Evolutionary conservation across 1,140 invertebrate species (phyloP).

Genomic region (Brachionus plicatilis): DNA sequence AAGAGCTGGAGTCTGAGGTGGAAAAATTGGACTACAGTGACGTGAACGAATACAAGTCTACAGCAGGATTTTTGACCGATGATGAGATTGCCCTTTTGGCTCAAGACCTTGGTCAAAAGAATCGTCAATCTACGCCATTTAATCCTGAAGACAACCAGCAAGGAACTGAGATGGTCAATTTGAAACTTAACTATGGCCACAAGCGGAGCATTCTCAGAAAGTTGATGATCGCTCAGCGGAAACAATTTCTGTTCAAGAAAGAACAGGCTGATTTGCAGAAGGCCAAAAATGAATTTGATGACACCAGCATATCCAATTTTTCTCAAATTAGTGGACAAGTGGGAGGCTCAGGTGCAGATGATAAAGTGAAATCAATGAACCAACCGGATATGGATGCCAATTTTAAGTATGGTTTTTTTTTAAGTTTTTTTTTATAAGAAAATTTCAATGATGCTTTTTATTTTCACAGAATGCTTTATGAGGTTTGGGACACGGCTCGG

Average conservation of each 20-base stretch:
- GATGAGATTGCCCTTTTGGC: conserved; percentile 31
- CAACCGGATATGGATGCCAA: neutral
- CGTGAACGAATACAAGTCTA: conserved; percentile 21
- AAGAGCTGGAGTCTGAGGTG: conserved; percentile 25
- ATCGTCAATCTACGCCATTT: conserved; percentile 36
- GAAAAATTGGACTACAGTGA: conserved; percentile 31
- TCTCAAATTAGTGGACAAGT: conserved; percentile 22
- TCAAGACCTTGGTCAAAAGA: conserved; percentile 6
- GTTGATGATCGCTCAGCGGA: conserved; percentile 30
- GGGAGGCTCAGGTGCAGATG: neutral
- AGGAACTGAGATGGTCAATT: neutral
- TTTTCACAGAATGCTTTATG: neutral
- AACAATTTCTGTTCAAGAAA: conserved; percentile 37
- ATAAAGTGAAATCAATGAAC: neutral
- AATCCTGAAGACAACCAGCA: conserved; percentile 4
- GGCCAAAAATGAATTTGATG: conserved; percentile 8
- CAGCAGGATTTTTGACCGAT: conserved; percentile 25
- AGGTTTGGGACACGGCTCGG: conserved; percentile 37
- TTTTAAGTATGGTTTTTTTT: neutral
- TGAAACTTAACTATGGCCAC: conserved; percentile 25
- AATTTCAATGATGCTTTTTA: no score
- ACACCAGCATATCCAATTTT: conserved; percentile 33
- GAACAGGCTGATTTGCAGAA: conserved; percentile 31
- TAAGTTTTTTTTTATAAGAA: neutral
- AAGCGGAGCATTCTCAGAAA: conserved; percentile 27